Conservation (phyloP, 2,113 vertebrate genomes). For the Tringa solitaria region DNA sequence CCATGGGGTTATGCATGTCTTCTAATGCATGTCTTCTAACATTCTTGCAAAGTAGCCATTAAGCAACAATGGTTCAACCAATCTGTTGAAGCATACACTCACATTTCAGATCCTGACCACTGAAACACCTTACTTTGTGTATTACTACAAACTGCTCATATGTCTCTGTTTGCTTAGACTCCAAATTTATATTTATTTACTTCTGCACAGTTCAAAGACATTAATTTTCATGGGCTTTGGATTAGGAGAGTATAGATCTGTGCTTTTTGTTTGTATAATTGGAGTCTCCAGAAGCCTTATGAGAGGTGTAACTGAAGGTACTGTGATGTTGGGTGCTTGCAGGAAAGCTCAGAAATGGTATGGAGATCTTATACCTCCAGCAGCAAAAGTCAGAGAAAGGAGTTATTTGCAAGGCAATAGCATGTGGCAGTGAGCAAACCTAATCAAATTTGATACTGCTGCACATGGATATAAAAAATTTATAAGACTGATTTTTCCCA, state of each 20-base stretch:
- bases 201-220: not conserved
- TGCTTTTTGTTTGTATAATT: not conserved
- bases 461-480: not conserved
- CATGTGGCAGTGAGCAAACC: not conserved
- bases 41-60: not conserved
- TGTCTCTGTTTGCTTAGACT: accelerated
- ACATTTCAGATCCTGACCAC: not conserved
- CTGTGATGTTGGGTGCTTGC: accelerated
- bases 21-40: not conserved
- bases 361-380: not conserved
- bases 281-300: not conserved
- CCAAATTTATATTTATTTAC: not conserved
- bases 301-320: not conserved
- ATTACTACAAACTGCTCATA: not conserved
- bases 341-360: not conserved
- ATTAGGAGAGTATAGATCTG: not conserved
- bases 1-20: not conserved
- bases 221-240: not conserved
- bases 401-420: not conserved
- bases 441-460: not conserved
- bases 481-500: not conserved
- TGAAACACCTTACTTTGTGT: not conserved
- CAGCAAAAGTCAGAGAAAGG: not conserved
- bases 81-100: not conserved
- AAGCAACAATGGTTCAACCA: not conserved